Percentiles rank a stretch among this genome's conserved stretches.
phyloP scores from a whole-genome alignment of 2,113 vertebrate genomes.

The Potamarius usumacintae region DNA sequence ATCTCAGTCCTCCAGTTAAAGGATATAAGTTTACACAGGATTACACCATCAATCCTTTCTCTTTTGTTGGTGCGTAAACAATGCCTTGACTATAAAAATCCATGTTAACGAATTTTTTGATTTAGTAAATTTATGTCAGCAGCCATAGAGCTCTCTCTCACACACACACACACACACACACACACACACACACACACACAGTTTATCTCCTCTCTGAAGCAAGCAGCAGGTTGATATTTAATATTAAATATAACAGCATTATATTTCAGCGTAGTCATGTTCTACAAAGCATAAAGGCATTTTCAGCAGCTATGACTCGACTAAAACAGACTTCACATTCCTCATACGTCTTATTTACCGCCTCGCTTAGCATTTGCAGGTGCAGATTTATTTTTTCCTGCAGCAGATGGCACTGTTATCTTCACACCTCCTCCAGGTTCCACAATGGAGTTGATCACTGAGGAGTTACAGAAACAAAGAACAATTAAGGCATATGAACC shows the following conservation, averaged over 20 bases:
- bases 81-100: not conserved
- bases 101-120: not conserved
- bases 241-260: conserved; percentile 32
- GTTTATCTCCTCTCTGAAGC: conserved; percentile 23
- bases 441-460: conserved; percentile 92
- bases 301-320: not conserved
- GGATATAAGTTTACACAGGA: not conserved
- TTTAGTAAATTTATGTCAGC: not conserved
- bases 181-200: conserved; percentile 30
- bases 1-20: not conserved
- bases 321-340: not conserved
- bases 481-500: not conserved
- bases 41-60: not conserved
- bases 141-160: not conserved
- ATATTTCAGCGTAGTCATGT: conserved; percentile 40
- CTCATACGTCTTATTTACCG: not conserved
- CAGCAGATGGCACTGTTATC: conserved; percentile 59
- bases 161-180: not conserved
- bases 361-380: conserved; percentile 39
- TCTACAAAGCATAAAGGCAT: conserved; percentile 11
- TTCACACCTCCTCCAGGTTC: conserved; percentile 83
- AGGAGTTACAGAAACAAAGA: not conserved
- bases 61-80: not conserved
- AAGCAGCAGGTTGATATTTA: conserved; percentile 44
- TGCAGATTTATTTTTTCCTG: conserved; percentile 64